Conservation (phyloP, 2,888 invertebrate genomes). For the Teleogryllus oceanicus region DNA sequence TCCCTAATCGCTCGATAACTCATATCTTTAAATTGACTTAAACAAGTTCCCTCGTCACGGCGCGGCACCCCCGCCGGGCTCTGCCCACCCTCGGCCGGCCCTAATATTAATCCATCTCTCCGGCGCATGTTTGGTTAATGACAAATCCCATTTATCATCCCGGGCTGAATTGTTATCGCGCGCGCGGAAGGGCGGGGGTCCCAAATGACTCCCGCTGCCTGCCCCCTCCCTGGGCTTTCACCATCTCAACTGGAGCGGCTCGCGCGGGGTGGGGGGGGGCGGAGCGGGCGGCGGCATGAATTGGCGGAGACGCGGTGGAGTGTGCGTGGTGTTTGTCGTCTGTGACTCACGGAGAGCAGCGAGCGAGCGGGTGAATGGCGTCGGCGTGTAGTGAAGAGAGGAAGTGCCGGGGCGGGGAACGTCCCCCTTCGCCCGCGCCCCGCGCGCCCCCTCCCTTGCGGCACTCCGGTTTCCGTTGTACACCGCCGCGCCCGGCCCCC, state of each 20-base stretch:
- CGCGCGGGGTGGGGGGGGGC: not conserved
- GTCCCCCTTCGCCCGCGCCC: not conserved
- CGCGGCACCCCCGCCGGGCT: not conserved
- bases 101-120: conserved; percentile 18
- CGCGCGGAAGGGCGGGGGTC: not conserved
- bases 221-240: not conserved
- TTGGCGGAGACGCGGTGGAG: not conserved
- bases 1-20: not conserved
- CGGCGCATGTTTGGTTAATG: conserved; percentile 18
- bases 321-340: not conserved
- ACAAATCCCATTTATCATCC: not conserved
- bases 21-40: conserved; percentile 7
- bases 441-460: not conserved
- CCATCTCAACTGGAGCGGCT: not conserved
- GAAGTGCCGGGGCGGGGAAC: not conserved
- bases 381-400: not conserved
- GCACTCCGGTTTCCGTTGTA: not conserved
- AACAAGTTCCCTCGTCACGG: not conserved
- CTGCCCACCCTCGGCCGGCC: not conserved
- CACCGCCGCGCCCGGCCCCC: not conserved
- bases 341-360: not conserved
- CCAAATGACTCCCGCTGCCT: not conserved
- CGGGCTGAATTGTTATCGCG: not conserved
- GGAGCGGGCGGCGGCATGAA: not conserved
- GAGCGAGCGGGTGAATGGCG: not conserved